Percentiles rank a stretch among this genome's conserved stretches.
Evolutionary conservation across 2,113 vertebrate genomes (phyloP).

Genomic region (Nettapus auritus): DNA sequence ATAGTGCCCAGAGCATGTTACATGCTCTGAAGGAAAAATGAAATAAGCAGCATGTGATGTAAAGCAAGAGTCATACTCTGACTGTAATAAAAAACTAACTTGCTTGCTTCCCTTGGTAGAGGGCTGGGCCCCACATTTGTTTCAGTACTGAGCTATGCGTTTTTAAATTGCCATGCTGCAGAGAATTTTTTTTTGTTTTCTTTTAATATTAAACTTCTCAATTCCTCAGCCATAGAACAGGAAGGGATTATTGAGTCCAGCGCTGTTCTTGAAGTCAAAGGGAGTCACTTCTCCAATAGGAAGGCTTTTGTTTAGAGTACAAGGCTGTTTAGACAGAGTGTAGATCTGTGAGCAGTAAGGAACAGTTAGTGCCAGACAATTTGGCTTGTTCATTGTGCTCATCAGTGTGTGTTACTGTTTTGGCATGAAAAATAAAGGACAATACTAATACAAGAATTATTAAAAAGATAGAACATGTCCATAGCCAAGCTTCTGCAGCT

Average conservation of each 20-base stretch:
- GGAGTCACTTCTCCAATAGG: slow-evolving; percentile 24
- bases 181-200: background rate
- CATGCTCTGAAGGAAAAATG: background rate
- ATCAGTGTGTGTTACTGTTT: background rate
- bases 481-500: background rate
- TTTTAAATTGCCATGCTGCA: background rate
- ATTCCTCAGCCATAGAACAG: background rate
- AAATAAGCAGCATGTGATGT: background rate
- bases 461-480: background rate
- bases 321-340: background rate
- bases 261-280: background rate
- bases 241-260: slow-evolving; percentile 39
- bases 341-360: background rate
- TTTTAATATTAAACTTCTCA: slow-evolving; percentile 6
- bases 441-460: background rate
- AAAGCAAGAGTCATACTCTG: slow-evolving; percentile 1
- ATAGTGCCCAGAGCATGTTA: background rate
- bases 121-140: background rate
- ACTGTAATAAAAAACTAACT: background rate
- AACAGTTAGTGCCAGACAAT: background rate
- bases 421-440: background rate
- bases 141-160: background rate
- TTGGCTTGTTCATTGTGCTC: slow-evolving; percentile 20
- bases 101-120: background rate
- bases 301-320: slow-evolving; percentile 39